Evolutionary conservation across 2,113 vertebrate species (phyloP).

Genomic region (Chionomys nivalis): DNA sequence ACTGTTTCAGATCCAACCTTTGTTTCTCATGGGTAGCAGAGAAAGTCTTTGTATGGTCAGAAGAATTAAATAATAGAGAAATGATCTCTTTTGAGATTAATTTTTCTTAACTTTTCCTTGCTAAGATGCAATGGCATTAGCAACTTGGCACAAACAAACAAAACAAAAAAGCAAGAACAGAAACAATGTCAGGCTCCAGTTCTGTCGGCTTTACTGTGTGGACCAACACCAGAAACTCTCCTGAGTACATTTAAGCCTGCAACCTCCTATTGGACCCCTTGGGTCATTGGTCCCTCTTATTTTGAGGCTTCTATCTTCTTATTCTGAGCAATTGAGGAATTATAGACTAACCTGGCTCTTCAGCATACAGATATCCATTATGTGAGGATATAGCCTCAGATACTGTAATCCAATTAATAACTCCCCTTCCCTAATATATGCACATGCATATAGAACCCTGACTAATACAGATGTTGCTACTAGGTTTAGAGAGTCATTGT

Average conservation of each 20-base stretch:
- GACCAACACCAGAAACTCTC: background rate
- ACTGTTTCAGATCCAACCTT: background rate
- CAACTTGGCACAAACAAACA: background rate
- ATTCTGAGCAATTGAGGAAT: background rate
- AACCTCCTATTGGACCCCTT: background rate
- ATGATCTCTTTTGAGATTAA: background rate
- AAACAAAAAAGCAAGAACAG: background rate
- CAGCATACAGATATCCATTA: background rate
- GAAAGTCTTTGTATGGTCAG: conserved; percentile 27
- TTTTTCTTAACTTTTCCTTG: background rate
- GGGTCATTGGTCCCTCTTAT: background rate
- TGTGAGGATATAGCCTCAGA: background rate
- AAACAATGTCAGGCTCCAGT: background rate
- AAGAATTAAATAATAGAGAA: conserved; percentile 18
- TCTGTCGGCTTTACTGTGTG: background rate
- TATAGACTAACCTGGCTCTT: background rate
- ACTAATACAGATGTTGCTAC: background rate
- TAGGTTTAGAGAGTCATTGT: background rate
- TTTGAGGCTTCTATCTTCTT: background rate
- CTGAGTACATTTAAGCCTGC: background rate
- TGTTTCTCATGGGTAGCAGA: background rate
- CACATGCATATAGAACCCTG: background rate
- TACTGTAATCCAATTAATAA: background rate
- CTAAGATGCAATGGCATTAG: conserved; percentile 1
- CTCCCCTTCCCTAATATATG: background rate